These are phyloP conservation scores for Talpa occidentalis DNA, from an alignment of 2,113 vertebrate species.

Conservation along the genomic window DNA sequence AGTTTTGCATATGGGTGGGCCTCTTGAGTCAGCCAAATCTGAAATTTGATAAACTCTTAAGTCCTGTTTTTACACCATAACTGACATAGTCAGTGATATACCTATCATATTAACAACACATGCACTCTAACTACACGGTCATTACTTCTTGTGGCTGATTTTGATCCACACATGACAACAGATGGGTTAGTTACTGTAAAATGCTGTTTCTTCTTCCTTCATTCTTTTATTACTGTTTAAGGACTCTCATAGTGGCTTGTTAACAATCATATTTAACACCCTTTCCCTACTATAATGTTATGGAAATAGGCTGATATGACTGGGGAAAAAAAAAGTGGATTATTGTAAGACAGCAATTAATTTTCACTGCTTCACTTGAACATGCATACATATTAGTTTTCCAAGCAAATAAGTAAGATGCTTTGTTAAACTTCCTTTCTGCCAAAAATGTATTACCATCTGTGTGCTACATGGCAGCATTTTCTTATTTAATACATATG, in stretches of 20 bases:
- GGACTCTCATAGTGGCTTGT: background rate
- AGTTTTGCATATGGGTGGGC: slow-evolving; percentile 83
- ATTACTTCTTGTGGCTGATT: slow-evolving; percentile 76
- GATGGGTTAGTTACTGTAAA: slow-evolving; percentile 17
- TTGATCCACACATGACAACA: slow-evolving; percentile 55
- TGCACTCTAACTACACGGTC: slow-evolving; percentile 6
- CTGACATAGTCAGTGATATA: slow-evolving; percentile 71
- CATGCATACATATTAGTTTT: slow-evolving; percentile 69
- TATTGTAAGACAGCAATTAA: slow-evolving; percentile 64
- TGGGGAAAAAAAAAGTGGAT: background rate
- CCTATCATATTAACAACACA: slow-evolving; percentile 74
- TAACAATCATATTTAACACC: background rate
- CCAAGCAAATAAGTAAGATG: slow-evolving; percentile 74
- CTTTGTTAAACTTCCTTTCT: slow-evolving; percentile 64
- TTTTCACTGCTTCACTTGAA: slow-evolving; percentile 67
- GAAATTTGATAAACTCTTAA: slow-evolving; percentile 85
- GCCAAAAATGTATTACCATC: slow-evolving; percentile 74
- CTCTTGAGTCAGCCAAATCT: slow-evolving; percentile 82
- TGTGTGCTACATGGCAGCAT: slow-evolving; percentile 66
- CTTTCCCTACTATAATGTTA: background rate
- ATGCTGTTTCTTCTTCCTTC: slow-evolving; percentile 29
- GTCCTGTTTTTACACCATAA: slow-evolving; percentile 79
- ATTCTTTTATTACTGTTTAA: background rate
- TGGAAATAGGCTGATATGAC: slow-evolving; percentile 3
- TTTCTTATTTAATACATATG: slow-evolving; percentile 77